Percentiles rank a stretch among this genome's conserved stretches.
Conservation (phyloP, 2,113 vertebrate species). For the Toxostoma redivivum region DNA sequence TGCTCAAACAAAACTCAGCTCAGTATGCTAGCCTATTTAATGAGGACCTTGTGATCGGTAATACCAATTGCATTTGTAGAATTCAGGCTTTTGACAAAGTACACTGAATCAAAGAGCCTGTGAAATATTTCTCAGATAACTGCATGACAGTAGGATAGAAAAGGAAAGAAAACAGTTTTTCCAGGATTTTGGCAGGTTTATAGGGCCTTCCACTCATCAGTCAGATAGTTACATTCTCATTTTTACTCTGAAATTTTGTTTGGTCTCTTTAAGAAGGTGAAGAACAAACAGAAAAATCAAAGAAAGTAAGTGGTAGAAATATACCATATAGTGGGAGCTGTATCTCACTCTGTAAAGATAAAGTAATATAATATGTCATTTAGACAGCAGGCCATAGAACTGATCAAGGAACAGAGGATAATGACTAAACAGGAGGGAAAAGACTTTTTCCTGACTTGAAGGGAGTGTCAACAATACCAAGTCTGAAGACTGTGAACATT, state of each 20-base stretch:
- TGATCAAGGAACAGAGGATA: background rate
- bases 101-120: background rate
- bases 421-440: background rate
- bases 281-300: background rate
- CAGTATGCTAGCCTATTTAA: background rate
- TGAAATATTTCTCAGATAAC: background rate
- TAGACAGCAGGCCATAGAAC: background rate
- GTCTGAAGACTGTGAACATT: background rate
- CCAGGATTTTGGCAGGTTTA: background rate
- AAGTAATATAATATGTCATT: background rate
- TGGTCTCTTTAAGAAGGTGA: background rate
- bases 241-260: background rate
- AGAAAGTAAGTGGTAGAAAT: background rate
- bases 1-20: background rate
- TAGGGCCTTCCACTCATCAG: background rate
- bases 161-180: background rate
- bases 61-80: background rate
- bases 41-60: background rate
- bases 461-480: background rate
- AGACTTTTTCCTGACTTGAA: background rate
- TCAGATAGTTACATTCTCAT: background rate
- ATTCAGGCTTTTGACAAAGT: background rate
- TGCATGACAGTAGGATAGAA: background rate
- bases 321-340: background rate
- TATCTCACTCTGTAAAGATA: background rate